Base-by-base conservation (phyloP, 2,797 vertebrate species). In the Pogonophryne albipinna region DNA sequence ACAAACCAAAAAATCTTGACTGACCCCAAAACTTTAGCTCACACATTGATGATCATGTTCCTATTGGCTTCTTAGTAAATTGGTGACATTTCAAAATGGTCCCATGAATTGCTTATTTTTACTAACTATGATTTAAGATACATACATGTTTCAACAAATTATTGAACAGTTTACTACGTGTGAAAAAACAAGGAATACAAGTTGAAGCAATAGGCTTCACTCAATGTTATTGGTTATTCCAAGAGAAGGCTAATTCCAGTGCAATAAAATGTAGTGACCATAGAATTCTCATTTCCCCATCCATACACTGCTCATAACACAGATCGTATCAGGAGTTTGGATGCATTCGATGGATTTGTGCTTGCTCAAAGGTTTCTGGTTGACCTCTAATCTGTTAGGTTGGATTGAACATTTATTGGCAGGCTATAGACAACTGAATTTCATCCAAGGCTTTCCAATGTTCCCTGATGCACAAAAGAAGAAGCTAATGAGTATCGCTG, bases 401-500 rank as follows among this genome's bases (percentile, higher is more conserved):
- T 38, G 19, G 67, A 60, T 49, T 66, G 20, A 51, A 80, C 53
- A 27, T 74, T 76, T 78, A 71, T 80, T 66, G 73, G 67, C 71
- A 66, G 67, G 60, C 62, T 17, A 41, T 64, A 58, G 52, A 65
- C 16, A 45, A 68, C 55, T 74, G 23, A 74, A 66, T 69, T 70
- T 65, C 14, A 47, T 73, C 66, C 1, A 20, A 71, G 58, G 77
- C 61, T 38, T 65, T 67, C 19, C 42, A 47, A 3, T 82, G 69
- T 79, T 82, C 73, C 49, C 68, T 19, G 55, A 66, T 57, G 46
- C 42, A 23, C 60, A 53, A 4, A 34, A 74, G 23, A 19, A 45
- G 53, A 75, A 76, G 56, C 34, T 84, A 82, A 91, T 77, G 71
- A 66, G 72, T 77, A 78, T 81, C 70, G 50, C 27, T 69, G 57